Evolutionary conservation across 2,797 vertebrate species (phyloP).

Genomic region (Anniella stebbinsi): DNA sequence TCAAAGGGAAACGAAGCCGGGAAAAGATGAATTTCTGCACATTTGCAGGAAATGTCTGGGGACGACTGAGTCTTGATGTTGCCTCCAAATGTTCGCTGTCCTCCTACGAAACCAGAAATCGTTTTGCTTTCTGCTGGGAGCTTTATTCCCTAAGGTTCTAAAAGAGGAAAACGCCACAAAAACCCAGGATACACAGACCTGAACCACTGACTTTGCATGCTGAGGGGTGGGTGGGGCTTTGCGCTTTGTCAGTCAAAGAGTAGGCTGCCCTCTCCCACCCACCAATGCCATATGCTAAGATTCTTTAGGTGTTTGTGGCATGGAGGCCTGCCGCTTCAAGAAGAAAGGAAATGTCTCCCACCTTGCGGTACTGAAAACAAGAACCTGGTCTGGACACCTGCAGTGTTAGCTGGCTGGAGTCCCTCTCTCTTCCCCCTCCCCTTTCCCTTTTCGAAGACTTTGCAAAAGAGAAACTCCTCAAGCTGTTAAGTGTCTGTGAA

Average conservation of each 20-base stretch:
- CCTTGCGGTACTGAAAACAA: not conserved
- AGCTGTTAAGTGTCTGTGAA: not conserved
- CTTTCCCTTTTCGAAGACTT: too few species aligned
- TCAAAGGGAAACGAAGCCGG: constrained; percentile 58
- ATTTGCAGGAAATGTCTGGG: not conserved
- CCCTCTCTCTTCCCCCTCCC: not conserved
- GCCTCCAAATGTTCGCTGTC: not conserved
- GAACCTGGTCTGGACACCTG: not conserved
- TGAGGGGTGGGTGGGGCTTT: not conserved
- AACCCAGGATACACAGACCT: too few species aligned
- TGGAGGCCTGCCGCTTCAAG: not conserved
- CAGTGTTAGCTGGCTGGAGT: not conserved
- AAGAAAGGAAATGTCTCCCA: not conserved
- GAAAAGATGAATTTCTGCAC: not conserved
- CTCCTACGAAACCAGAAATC: not conserved
- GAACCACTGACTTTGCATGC: not conserved
- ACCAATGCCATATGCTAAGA: too few species aligned
- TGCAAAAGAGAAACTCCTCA: too few species aligned
- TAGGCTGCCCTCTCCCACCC: not conserved
- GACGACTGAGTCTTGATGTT: constrained; percentile 42
- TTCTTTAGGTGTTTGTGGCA: not conserved
- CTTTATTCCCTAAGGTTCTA: not conserved
- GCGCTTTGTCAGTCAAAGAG: not conserved
- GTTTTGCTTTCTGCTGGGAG: not conserved
- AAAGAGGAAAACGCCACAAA: not conserved